These are phyloP conservation scores for Notothenia rossii DNA, from an alignment of 2,113 vertebrate species.

Conservation along the genomic window DNA sequence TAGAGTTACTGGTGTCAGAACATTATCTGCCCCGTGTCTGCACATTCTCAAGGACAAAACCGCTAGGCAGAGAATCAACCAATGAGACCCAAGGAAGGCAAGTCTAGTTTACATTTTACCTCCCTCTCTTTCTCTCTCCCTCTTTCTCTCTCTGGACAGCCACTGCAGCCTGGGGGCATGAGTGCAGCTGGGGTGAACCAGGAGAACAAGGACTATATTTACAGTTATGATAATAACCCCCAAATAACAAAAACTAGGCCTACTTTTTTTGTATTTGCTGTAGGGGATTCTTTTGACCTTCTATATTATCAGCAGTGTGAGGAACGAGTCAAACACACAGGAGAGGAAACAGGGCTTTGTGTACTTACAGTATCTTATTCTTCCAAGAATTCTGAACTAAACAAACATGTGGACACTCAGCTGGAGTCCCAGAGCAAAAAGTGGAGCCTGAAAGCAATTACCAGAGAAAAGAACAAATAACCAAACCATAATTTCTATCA, in stretches of 20 bases:
- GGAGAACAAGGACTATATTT: slow-evolving; percentile 42
- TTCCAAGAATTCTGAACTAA: slow-evolving; percentile 25
- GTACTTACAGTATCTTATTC: slow-evolving; percentile 30
- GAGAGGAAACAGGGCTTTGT: not conserved
- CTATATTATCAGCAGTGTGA: slow-evolving; percentile 4
- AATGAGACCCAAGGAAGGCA: slow-evolving; percentile 68
- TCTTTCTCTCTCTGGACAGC: slow-evolving; percentile 51
- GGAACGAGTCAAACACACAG: slow-evolving; percentile 8
- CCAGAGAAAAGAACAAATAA: not conserved
- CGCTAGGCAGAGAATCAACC: slow-evolving; percentile 71
- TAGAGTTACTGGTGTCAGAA: slow-evolving; percentile 87
- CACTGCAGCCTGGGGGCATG: slow-evolving; percentile 61
- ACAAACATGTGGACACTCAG: slow-evolving; percentile 15
- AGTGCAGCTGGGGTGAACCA: slow-evolving; percentile 76
- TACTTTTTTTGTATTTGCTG: not conserved
- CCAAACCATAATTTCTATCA: not conserved
- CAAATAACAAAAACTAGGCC: slow-evolving; percentile 39
- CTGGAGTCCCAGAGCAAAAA: slow-evolving; percentile 6
- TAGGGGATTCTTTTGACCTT: slow-evolving; percentile 7
- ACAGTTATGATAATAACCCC: slow-evolving; percentile 46
- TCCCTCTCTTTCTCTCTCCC: slow-evolving; percentile 30
- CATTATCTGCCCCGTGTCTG: slow-evolving; percentile 87
- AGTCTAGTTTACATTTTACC: slow-evolving; percentile 71
- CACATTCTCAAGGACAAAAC: slow-evolving; percentile 88
- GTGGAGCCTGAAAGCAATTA: not conserved